Evolutionary conservation across 2,888 invertebrate species (phyloP).

Genomic region (Ceriagrion tenellum): DNA sequence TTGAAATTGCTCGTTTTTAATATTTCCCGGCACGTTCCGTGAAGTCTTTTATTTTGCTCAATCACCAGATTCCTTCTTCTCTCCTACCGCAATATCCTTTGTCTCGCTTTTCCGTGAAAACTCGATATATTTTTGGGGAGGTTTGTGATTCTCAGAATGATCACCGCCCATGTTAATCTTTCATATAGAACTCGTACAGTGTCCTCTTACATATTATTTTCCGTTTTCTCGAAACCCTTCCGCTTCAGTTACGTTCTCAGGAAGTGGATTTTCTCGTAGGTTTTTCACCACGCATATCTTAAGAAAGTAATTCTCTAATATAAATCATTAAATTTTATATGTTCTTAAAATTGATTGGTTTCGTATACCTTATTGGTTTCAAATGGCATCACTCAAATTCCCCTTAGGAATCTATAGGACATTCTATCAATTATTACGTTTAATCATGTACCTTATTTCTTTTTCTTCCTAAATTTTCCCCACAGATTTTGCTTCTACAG

Average conservation of each 20-base stretch:
- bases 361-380: no score
- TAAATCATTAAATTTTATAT: no score
- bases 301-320: no score
- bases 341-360: no score
- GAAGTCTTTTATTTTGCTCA: neutral
- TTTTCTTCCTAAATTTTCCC: no score
- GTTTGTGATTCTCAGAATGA: neutral
- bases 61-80: slow-evolving; percentile 11
- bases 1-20: neutral
- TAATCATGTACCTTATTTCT: no score
- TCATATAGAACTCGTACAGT: neutral
- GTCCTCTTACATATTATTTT: neutral
- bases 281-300: no score
- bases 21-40: neutral
- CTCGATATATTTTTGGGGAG: neutral
- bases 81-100: neutral
- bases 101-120: neutral
- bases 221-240: neutral
- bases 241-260: neutral
- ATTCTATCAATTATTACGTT: no score
- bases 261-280: neutral
- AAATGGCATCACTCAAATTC: no score
- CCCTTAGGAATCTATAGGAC: no score
- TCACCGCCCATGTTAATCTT: neutral
- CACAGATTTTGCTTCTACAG: no score